phyloP scores from a whole-genome alignment of 2,113 vertebrate genomes.

The Blennius ocellaris region DNA sequence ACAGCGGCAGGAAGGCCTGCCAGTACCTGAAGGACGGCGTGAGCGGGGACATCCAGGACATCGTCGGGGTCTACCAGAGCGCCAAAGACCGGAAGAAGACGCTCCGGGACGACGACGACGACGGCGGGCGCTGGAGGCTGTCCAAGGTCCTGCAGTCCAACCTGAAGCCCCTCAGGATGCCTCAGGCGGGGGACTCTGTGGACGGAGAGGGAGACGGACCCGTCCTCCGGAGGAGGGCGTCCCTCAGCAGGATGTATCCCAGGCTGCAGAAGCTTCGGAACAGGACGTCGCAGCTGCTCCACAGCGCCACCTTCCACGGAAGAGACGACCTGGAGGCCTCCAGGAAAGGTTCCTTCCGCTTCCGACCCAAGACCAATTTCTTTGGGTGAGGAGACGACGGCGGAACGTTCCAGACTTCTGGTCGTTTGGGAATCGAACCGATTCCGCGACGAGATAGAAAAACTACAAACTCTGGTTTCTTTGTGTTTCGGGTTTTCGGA shows the following conservation, averaged over 20 bases:
- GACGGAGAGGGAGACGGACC: constrained; percentile 19
- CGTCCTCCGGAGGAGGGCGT: constrained; percentile 60
- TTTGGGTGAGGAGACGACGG: not conserved
- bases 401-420: too few species aligned
- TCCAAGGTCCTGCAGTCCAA: constrained; percentile 69
- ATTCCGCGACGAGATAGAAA: too few species aligned
- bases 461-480: too few species aligned
- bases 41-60: constrained; percentile 84
- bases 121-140: constrained; percentile 54
- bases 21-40: constrained; percentile 86
- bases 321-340: constrained; percentile 14
- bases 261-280: constrained; percentile 47
- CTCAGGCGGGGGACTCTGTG: constrained; percentile 15
- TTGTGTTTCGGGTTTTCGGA: too few species aligned
- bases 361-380: constrained; percentile 66
- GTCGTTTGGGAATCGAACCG: too few species aligned
- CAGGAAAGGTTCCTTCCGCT: not conserved
- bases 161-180: constrained; percentile 48
- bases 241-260: constrained; percentile 67
- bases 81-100: constrained; percentile 36
- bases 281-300: constrained; percentile 68
- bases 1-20: constrained; percentile 90
- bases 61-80: constrained; percentile 82
- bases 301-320: constrained; percentile 53
- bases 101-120: not conserved